These are phyloP conservation scores for Eclectus roratus DNA, from an alignment of 2,113 vertebrate genomes.

Conservation along the genomic window DNA sequence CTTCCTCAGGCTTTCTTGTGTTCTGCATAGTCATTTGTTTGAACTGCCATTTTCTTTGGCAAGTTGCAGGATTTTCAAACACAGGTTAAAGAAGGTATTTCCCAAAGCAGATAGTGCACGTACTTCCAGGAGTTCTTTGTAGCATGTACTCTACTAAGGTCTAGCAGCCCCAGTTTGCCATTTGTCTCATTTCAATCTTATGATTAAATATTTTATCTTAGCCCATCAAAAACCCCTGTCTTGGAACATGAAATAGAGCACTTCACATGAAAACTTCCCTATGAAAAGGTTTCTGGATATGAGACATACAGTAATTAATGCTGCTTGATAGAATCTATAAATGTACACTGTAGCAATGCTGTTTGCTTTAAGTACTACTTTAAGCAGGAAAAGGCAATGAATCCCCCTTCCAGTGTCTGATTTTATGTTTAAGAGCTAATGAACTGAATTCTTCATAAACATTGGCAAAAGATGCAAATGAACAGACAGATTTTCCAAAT, in stretches of 20 bases:
- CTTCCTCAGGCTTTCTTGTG: constrained; percentile 36
- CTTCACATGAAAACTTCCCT: constrained; percentile 23
- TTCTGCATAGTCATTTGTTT: constrained; percentile 1
- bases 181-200: constrained; percentile 38
- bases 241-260: not conserved
- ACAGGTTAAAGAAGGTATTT: constrained; percentile 57
- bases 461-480: constrained; percentile 77
- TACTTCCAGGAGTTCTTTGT: constrained; percentile 54
- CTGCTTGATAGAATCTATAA: constrained; percentile 70
- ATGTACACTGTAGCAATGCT: constrained; percentile 67
- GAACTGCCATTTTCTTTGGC: constrained; percentile 39
- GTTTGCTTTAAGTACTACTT: constrained; percentile 72
- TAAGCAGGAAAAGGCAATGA: constrained; percentile 68
- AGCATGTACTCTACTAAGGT: constrained; percentile 22
- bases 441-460: constrained; percentile 78
- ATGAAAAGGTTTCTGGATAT: constrained; percentile 48
- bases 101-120: constrained; percentile 38
- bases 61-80: constrained; percentile 53
- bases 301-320: constrained; percentile 70
- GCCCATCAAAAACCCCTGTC: not conserved
- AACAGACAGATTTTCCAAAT: constrained; percentile 73
- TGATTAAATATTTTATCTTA: constrained; percentile 61
- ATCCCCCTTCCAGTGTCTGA: constrained; percentile 70
- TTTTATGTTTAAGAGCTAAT: constrained; percentile 78
- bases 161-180: constrained; percentile 1